phyloP scores from a whole-genome alignment of 2,888 invertebrate species.

The Lithophane leautieri region DNA sequence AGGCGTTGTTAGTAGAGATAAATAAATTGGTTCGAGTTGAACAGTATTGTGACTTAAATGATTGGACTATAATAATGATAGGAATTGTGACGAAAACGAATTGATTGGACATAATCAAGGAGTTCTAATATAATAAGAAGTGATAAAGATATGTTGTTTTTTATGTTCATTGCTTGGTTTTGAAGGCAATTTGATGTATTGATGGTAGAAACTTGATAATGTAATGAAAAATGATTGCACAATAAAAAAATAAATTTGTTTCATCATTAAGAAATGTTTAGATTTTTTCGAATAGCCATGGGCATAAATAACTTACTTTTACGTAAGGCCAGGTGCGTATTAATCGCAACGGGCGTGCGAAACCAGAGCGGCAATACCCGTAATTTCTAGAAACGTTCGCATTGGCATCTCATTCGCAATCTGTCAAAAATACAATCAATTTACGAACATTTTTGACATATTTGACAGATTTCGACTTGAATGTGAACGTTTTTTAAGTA shows the following conservation, averaged over 20 bases:
- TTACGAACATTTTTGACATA: no score
- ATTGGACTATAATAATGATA: not conserved
- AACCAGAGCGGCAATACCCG: no score
- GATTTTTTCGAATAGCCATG: not conserved
- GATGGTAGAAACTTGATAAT: conserved; percentile 4
- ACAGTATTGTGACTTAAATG: not conserved
- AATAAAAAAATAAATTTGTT: not conserved
- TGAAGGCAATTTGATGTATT: not conserved
- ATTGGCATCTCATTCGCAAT: no score
- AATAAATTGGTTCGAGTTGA: no score
- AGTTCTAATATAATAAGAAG: conserved; percentile 39
- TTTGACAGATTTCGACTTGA: no score
- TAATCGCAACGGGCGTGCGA: not conserved
- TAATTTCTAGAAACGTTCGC: no score
- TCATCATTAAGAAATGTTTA: not conserved
- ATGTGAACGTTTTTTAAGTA: no score
- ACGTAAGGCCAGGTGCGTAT: no score
- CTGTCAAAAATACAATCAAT: no score
- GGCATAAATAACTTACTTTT: not conserved
- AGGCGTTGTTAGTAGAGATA: no score
- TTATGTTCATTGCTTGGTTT: conserved; percentile 9
- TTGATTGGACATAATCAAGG: conserved; percentile 6
- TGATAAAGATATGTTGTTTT: conserved; percentile 36
- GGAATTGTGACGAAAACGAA: not conserved
- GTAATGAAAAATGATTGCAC: not conserved